A percentile compares a stretch with the other conserved stretches of the same genome.
Conservation (phyloP, 2,113 vertebrate species). For the Tinamus guttatus region DNA sequence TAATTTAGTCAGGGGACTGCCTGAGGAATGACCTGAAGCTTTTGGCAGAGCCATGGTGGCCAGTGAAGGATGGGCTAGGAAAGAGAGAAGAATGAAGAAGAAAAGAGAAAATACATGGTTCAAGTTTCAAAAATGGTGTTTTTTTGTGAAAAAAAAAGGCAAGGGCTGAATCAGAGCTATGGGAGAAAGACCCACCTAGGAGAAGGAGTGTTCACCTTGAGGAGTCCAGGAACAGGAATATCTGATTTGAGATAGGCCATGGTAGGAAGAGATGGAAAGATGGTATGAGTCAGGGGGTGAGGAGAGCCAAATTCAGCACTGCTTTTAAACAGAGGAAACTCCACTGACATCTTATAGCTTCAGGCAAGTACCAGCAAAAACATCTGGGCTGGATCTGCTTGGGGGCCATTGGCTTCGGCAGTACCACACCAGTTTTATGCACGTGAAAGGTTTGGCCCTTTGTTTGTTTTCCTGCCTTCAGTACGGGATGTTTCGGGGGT, state of each 20-base stretch:
- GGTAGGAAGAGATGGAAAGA: constrained; percentile 5
- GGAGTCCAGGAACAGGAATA: neutral
- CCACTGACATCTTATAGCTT: constrained; percentile 34
- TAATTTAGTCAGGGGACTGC: neutral
- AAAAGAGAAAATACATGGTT: neutral
- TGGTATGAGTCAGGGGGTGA: neutral
- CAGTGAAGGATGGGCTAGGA: neutral
- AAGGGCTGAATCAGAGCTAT: neutral
- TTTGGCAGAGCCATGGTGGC: neutral
- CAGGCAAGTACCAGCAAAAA: constrained; percentile 43
- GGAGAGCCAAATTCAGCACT: constrained; percentile 29
- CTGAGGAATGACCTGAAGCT: neutral
- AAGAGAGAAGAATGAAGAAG: neutral
- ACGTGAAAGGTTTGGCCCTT: neutral
- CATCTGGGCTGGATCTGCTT: constrained; percentile 49
- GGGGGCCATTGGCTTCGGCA: neutral
- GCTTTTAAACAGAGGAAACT: constrained; percentile 47
- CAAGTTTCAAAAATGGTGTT: neutral
- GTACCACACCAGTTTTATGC: neutral
- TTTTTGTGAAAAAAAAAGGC: too few relatives aligned
- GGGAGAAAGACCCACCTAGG: neutral
- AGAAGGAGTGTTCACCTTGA: neutral
- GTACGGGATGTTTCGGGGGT: neutral
- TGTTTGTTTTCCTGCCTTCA: neutral
- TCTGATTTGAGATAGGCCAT: neutral